These are phyloP conservation scores for Parnassius orleans DNA, from an alignment of 2,888 invertebrate species.

Conservation along the genomic window DNA sequence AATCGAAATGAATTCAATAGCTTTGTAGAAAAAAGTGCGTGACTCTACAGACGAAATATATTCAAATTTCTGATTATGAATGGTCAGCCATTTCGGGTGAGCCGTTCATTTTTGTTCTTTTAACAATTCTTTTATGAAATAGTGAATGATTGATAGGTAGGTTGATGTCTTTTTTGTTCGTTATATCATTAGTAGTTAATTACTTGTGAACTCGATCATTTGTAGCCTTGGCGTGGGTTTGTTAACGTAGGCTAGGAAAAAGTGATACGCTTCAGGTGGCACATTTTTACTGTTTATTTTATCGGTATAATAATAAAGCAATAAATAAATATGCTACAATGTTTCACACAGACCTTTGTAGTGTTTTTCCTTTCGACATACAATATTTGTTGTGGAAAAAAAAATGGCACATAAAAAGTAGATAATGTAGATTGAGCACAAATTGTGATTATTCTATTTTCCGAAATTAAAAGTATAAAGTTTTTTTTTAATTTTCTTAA, in stretches of 20 bases:
- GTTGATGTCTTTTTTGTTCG: conserved; percentile 72
- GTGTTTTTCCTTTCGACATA: neutral
- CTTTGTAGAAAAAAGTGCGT: conserved; percentile 43
- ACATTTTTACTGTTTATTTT: conserved; percentile 33
- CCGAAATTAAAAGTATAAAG: neutral
- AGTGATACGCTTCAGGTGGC: conserved; percentile 36
- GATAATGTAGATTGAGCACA: no score
- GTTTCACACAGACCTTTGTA: neutral
- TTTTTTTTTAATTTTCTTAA: neutral
- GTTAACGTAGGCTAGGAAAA: conserved; percentile 35
- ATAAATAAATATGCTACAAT: conserved; percentile 7
- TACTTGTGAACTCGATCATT: conserved; percentile 74
- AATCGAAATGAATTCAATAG: neutral
- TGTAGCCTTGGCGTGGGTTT: conserved; percentile 46
- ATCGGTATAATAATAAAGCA: conserved; percentile 12
- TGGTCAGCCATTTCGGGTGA: conserved; percentile 40
- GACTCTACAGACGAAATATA: conserved; percentile 48
- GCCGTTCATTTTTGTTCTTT: conserved; percentile 43
- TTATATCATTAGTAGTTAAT: conserved; percentile 74
- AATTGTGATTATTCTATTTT: no score
- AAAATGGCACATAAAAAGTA: no score
- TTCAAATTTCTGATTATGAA: conserved; percentile 72
- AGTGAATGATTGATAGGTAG: conserved; percentile 73
- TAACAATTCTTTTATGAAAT: conserved; percentile 41
- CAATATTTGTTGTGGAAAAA: no score